Evolutionary conservation across 1,140 invertebrate genomes (phyloP).

Genomic region (Sesamia nonagrioides): DNA sequence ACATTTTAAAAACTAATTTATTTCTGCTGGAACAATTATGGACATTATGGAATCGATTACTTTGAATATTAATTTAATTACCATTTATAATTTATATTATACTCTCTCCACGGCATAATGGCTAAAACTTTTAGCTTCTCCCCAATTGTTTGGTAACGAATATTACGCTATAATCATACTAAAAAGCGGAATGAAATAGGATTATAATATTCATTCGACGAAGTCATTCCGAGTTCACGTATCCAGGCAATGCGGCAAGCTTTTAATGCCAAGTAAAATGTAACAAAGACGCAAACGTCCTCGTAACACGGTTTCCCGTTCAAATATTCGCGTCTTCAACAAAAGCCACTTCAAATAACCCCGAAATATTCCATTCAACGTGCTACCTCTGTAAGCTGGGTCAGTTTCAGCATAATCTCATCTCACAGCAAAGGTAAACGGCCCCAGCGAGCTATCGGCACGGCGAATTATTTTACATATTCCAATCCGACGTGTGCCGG

Average conservation of each 20-base stretch:
- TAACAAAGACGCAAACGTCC: conserved; percentile 32
- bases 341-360: conserved; percentile 40
- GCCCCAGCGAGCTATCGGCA: conserved; percentile 49
- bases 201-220: conserved; percentile 3
- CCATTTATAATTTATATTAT: background rate
- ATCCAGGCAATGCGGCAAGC: conserved; percentile 16
- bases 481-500: conserved; percentile 51
- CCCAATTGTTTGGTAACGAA: background rate
- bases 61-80: conserved; percentile 10
- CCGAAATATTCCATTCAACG: conserved; percentile 58
- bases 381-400: conserved; percentile 48
- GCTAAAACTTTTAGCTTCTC: conserved; percentile 6
- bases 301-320: conserved; percentile 15
- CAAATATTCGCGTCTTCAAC: conserved; percentile 35
- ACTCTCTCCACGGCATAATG: too few relatives aligned
- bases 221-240: background rate
- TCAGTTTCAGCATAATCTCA: conserved; percentile 53
- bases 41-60: conserved; percentile 15
- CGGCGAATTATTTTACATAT: conserved; percentile 59
- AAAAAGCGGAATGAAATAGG: background rate
- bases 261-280: conserved; percentile 30
- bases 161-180: background rate
- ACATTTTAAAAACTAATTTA: background rate
- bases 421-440: conserved; percentile 58
- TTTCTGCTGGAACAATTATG: conserved; percentile 8